Conservation (phyloP, 1,140 invertebrate species). For the Cydia strobilella region DNA sequence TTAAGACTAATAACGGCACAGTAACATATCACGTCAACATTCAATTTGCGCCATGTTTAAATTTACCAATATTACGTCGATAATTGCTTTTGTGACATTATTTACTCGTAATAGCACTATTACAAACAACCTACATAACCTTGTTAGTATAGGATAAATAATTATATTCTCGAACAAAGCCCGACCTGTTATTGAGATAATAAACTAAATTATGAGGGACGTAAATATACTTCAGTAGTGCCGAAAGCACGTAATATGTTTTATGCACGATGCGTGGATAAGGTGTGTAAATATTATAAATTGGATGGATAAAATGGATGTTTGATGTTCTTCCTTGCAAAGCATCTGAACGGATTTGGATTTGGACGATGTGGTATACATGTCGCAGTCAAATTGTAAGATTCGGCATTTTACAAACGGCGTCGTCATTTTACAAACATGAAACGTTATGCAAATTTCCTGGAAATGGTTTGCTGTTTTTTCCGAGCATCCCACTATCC, state of each 20-base stretch:
- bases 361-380: too few species aligned
- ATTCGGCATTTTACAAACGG: too few species aligned
- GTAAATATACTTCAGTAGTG: not conserved
- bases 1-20: not conserved
- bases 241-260: conserved; percentile 1
- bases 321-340: not conserved
- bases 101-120: not conserved
- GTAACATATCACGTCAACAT: not conserved
- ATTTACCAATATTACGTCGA: not conserved
- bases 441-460: too few species aligned
- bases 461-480: too few species aligned
- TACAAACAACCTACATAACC: not conserved
- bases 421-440: too few species aligned
- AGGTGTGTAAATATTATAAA: not conserved
- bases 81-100: conserved; percentile 17
- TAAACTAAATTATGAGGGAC: not conserved
- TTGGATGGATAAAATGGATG: not conserved
- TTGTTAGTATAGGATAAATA: not conserved
- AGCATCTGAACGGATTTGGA: too few species aligned
- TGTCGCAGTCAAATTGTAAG: too few species aligned
- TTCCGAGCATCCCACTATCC: too few species aligned
- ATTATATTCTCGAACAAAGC: not conserved
- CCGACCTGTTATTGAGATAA: not conserved
- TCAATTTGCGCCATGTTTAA: not conserved
- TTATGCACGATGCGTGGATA: not conserved